phyloP scores from a whole-genome alignment of 2,797 vertebrate species.

The Notamacropus eugenii region DNA sequence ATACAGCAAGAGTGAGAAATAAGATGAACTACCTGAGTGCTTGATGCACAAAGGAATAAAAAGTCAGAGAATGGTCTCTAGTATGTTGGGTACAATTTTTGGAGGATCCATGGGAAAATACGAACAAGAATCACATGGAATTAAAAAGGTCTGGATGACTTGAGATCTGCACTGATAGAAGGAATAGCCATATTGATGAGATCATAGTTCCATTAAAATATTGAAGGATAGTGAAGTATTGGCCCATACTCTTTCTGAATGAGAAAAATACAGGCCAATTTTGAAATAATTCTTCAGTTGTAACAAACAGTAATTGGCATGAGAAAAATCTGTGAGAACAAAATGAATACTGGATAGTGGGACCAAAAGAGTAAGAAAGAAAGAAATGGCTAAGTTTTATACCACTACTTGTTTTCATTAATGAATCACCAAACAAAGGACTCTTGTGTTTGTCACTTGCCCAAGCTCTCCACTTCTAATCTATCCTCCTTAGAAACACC shows the following conservation, averaged over 20 bases:
- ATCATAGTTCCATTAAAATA: not conserved
- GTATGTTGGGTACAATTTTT: not conserved
- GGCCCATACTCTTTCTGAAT: not conserved
- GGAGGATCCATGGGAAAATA: not conserved
- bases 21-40: not conserved
- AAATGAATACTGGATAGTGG: slow-evolving; percentile 60
- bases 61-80: not conserved
- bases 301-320: slow-evolving; percentile 42
- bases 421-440: slow-evolving; percentile 54
- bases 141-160: not conserved
- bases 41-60: not conserved
- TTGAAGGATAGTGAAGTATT: not conserved
- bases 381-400: slow-evolving; percentile 28
- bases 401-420: slow-evolving; percentile 47
- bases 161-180: not conserved
- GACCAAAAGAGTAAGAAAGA: slow-evolving; percentile 53
- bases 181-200: not conserved
- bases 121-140: not conserved
- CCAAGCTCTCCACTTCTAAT: slow-evolving; percentile 61
- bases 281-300: slow-evolving; percentile 37
- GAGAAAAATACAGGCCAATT: not conserved
- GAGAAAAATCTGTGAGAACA: slow-evolving; percentile 56
- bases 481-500: slow-evolving; percentile 8
- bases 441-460: slow-evolving; percentile 38
- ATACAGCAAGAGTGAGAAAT: not conserved